Base-by-base conservation (phyloP, 1,140 invertebrate species). In the Neodiprion pinetum region DNA sequence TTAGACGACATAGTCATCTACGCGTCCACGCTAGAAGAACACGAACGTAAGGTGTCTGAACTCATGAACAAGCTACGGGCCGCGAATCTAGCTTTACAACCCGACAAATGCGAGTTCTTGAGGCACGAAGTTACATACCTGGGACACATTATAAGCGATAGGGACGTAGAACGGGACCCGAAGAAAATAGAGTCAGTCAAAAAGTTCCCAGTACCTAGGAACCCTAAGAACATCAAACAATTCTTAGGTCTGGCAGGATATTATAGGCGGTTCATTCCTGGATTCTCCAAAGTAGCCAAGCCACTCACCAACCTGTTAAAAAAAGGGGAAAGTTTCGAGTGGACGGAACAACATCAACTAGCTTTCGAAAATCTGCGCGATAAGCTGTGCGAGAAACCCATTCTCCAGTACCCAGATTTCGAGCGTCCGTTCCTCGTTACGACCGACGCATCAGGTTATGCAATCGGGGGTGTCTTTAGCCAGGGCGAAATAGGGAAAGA, bases 1-100 rank as follows among this genome's bases (percentile, higher is more conserved):
- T 67, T 89, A 17, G 89, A 90, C 70, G 87, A 89, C 74, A 82
- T 88, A 4, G 76, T 90, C 12, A 73, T 89, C 8, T 89, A 80
- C 68, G 77, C 78, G 5, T 76, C 70, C 14, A 81, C 80, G 21
- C 73, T 89, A 48, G 77, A 85, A 73, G 72, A 85, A 80, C 83
- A 86, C 72, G 72, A 77, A 10, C 8, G 74, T 49, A 82, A 83
- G 76, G 71, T 90, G 8, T 74, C 71, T 48, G 72, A 79, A 71
- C 75, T 87, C 28, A 85, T 88, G 53, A 50, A 80, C 9, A 75
- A 74, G 73, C 72, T 89, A n/a, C 73, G 77, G 47, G 17, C 77
- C 66, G 50, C 23, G 28, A 77, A 77, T 53, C 48, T 85, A 14
- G 78, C 75, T 72, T 48, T 84, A 21, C 76, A 86, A 53, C 78